These are phyloP conservation scores for Sparidentex hasta DNA, from an alignment of 2,797 vertebrate genomes.

Conservation along the genomic window DNA sequence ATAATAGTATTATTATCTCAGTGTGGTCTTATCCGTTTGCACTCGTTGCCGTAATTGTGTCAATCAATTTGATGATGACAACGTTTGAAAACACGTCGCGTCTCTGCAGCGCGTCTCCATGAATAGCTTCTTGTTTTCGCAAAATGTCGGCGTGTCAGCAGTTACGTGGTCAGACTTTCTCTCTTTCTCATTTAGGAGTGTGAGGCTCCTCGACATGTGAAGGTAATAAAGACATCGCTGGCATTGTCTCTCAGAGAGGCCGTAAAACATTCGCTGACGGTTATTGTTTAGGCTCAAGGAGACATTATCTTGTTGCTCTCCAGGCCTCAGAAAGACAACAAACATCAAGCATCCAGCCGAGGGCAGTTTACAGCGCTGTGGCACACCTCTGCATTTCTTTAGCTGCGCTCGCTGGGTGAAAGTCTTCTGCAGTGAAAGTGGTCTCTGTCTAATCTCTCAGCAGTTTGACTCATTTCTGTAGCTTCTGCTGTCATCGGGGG, in stretches of 20 bases:
- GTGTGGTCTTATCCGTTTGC: constrained; percentile 30
- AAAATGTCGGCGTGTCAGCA: constrained; percentile 5
- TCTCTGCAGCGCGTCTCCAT: not conserved
- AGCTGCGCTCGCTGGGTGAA: constrained; percentile 17
- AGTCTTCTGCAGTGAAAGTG: constrained; percentile 33
- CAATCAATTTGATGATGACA: constrained; percentile 24
- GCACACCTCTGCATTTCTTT: constrained; percentile 37
- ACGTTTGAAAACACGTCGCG: constrained; percentile 11
- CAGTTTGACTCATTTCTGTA: constrained; percentile 41
- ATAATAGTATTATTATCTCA: constrained; percentile 6
- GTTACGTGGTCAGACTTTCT: constrained; percentile 11
- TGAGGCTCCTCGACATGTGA: constrained; percentile 25
- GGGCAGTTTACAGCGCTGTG: constrained; percentile 29
- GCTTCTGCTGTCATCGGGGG: constrained; percentile 16
- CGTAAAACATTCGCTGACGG: constrained; percentile 54
- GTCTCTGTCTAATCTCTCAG: constrained; percentile 4
- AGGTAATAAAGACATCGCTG: constrained; percentile 50
- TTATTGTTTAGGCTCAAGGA: constrained; percentile 51
- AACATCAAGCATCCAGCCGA: constrained; percentile 38
- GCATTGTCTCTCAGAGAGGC: constrained; percentile 35
- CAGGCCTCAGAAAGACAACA: constrained; percentile 54
- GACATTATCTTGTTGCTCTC: constrained; percentile 49
- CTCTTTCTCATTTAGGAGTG: constrained; percentile 29
- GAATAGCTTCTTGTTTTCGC: constrained; percentile 14
- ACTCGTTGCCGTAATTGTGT: not conserved